Evolutionary conservation across 2,888 invertebrate species (phyloP).

Genomic region (Drymonia ruficornis): DNA sequence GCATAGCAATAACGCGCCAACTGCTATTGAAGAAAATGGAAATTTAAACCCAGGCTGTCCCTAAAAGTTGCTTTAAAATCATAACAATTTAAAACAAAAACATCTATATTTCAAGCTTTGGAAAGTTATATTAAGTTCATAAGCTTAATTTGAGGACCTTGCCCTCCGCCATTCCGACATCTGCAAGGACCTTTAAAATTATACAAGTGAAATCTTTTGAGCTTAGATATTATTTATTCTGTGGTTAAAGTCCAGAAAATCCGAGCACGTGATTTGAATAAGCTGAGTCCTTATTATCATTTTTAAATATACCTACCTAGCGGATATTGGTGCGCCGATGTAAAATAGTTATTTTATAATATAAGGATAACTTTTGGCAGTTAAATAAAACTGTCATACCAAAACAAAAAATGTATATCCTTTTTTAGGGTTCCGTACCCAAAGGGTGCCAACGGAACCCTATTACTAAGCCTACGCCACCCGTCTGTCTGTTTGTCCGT

Average conservation of each 20-base stretch:
- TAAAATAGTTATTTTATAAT: no score
- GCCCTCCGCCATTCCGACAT: slow-evolving; percentile 5
- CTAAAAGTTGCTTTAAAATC: neutral
- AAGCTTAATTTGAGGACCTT: slow-evolving; percentile 9
- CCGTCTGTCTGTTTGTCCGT: no score
- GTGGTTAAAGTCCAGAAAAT: slow-evolving; percentile 14
- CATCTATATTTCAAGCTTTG: neutral
- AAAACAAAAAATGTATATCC: no score
- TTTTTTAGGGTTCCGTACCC: no score
- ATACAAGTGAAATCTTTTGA: slow-evolving; percentile 13
- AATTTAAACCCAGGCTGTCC: neutral
- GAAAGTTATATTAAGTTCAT: neutral
- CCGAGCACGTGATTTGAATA: slow-evolving; percentile 24
- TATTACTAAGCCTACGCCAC: no score
- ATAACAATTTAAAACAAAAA: neutral
- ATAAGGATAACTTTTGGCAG: no score
- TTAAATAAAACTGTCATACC: no score
- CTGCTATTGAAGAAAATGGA: no score
- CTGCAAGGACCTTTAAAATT: slow-evolving; percentile 12
- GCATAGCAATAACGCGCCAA: no score
- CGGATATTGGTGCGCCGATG: no score
- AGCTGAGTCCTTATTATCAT: neutral
- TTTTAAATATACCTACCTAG: no score
- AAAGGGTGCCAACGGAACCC: no score
- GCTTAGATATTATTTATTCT: slow-evolving; percentile 5